Percentiles rank a stretch among this genome's conserved stretches.
These are phyloP conservation scores for Megathymus violae DNA, from an alignment of 1,140 invertebrate species.

Conservation along the genomic window DNA sequence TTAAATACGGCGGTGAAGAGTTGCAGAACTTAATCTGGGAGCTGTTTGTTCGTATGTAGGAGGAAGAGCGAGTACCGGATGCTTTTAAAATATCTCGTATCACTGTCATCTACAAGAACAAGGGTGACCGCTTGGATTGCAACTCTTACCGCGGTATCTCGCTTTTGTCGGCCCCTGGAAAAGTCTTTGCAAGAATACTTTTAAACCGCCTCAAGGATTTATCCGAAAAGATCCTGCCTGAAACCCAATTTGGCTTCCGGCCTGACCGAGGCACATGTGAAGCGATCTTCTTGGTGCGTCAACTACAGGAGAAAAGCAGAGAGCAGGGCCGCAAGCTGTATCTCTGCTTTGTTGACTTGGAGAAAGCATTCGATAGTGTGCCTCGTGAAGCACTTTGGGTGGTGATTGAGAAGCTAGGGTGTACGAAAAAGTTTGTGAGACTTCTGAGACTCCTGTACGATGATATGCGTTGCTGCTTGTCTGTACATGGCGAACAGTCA, in stretches of 20 bases:
- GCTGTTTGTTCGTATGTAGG: slow-evolving; percentile 39
- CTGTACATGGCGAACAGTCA: slow-evolving; percentile 30
- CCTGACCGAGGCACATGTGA: no score
- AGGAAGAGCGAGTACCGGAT: slow-evolving; percentile 35
- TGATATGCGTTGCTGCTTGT: slow-evolving; percentile 39
- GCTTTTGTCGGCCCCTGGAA: slow-evolving; percentile 40
- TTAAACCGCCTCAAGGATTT: slow-evolving; percentile 37
- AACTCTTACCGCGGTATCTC: slow-evolving; percentile 44
- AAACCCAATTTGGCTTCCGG: slow-evolving; percentile 45
- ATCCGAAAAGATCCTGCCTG: slow-evolving; percentile 42
- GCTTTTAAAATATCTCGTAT: slow-evolving; percentile 40
- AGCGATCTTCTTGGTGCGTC: slow-evolving; percentile 38
- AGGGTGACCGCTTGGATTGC: slow-evolving; percentile 41
- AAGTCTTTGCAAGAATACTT: slow-evolving; percentile 44
- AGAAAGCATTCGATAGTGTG: slow-evolving; percentile 41
- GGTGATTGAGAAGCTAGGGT: slow-evolving; percentile 37
- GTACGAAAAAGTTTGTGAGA: slow-evolving; percentile 38
- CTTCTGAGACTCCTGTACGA: slow-evolving; percentile 44
- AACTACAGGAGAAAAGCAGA: slow-evolving; percentile 48
- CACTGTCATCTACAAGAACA: slow-evolving; percentile 40
- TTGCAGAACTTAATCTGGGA: slow-evolving; percentile 37
- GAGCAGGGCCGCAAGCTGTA: no score
- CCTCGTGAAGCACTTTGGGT: slow-evolving; percentile 40
- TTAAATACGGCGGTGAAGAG: slow-evolving; percentile 40
- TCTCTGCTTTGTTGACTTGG: slow-evolving; percentile 43